Conservation (phyloP, 1,140 invertebrate genomes). For the Zaprionus taronus region DNA sequence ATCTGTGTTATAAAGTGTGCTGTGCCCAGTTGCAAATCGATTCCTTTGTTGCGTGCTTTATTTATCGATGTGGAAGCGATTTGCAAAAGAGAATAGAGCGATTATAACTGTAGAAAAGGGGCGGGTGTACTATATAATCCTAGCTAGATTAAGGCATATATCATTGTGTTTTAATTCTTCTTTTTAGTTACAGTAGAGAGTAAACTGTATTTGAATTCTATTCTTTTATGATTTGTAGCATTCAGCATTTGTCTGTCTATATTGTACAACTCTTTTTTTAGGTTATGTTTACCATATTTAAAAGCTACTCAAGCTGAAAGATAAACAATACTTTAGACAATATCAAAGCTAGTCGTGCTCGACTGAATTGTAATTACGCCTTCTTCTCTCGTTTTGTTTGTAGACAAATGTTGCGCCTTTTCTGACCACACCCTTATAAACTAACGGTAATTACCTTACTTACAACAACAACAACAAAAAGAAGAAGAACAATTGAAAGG, state of each 20-base stretch:
- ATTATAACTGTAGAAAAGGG: background rate
- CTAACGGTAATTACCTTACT: slow-evolving; percentile 38
- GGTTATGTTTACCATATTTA: background rate
- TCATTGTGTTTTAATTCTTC: background rate
- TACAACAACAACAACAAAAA: slow-evolving; percentile 15
- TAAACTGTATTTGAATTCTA: background rate
- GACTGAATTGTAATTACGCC: background rate
- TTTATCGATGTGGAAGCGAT: slow-evolving; percentile 2
- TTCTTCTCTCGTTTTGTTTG: slow-evolving; percentile 9
- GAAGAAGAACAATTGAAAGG: background rate
- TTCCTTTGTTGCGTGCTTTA: background rate
- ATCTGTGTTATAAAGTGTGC: background rate
- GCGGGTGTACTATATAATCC: background rate
- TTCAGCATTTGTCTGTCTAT: slow-evolving; percentile 13
- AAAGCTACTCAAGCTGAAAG: background rate
- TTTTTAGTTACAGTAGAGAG: background rate
- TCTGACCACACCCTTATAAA: background rate
- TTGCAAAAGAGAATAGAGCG: background rate
- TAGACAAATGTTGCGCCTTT: slow-evolving; percentile 41
- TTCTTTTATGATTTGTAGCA: slow-evolving; percentile 18
- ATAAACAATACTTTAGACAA: background rate
- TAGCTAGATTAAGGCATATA: background rate
- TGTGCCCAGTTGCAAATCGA: background rate
- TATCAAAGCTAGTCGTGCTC: slow-evolving; percentile 6
- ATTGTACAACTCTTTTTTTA: background rate